These are phyloP conservation scores for Dolichopus griseipennis DNA, from an alignment of 2,888 invertebrate genomes.

Conservation along the genomic window DNA sequence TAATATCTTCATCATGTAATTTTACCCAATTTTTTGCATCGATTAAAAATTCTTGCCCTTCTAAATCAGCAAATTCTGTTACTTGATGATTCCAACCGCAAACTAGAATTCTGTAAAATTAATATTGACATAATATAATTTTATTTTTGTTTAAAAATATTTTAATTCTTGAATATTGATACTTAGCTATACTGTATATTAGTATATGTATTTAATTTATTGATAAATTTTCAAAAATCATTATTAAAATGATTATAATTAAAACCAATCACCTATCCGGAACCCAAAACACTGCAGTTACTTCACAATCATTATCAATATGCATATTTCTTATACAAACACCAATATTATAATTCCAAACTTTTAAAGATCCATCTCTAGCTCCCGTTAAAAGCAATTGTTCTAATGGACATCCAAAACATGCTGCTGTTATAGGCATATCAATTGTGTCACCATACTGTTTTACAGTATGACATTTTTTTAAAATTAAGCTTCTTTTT, in stretches of 20 bases:
- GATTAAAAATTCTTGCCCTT: constrained; percentile 45
- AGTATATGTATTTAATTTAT: too few species aligned
- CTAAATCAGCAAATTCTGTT: constrained; percentile 55
- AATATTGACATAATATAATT: not conserved
- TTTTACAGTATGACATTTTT: constrained; percentile 55
- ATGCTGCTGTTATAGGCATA: constrained; percentile 37
- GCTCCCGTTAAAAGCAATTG: constrained; percentile 71
- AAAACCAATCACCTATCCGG: constrained; percentile 47
- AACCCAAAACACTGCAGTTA: constrained; percentile 52
- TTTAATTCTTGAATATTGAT: not conserved
- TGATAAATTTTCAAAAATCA: too few species aligned
- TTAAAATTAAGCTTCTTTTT: constrained; percentile 63
- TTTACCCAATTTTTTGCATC: constrained; percentile 62
- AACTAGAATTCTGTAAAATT: constrained; percentile 53
- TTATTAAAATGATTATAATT: too few species aligned
- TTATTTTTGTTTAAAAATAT: not conserved
- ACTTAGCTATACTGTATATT: too few species aligned
- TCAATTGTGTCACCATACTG: constrained; percentile 34
- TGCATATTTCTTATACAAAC: constrained; percentile 60
- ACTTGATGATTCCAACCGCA: constrained; percentile 71
- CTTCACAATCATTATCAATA: constrained; percentile 53
- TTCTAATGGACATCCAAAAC: constrained; percentile 55
- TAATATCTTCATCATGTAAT: constrained; percentile 65
- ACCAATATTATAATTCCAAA: constrained; percentile 81
- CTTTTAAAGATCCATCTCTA: constrained; percentile 62